phyloP scores from a whole-genome alignment of 2,113 vertebrate genomes.

The Festucalex cinctus region DNA sequence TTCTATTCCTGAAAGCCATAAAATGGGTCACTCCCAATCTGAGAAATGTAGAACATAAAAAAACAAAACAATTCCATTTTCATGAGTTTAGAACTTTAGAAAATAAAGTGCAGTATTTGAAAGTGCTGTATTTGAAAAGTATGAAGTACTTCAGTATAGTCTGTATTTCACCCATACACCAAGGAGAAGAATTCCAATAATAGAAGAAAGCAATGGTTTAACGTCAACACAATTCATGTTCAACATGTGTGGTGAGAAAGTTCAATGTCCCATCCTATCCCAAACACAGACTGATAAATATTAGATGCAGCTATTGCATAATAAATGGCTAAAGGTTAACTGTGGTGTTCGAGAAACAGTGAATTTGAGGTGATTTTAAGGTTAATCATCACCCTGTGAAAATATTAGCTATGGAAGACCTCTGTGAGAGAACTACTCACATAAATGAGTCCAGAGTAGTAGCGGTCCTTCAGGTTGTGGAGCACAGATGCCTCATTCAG shows the following conservation, averaged over 20 bases:
- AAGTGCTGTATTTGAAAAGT: background rate
- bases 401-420: constrained; percentile 5
- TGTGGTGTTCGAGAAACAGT: background rate
- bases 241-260: constrained; percentile 24
- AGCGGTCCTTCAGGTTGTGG: constrained; percentile 94
- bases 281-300: constrained; percentile 15
- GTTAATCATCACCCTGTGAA: constrained; percentile 15
- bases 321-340: constrained; percentile 5
- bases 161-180: background rate
- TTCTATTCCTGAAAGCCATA: constrained; percentile 68
- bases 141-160: background rate
- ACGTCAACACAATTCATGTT: background rate
- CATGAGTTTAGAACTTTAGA: constrained; percentile 32
- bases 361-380: background rate
- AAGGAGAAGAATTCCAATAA: background rate
- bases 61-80: constrained; percentile 20
- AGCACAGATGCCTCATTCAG: constrained; percentile 94
- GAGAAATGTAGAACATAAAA: constrained; percentile 25
- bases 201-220: background rate
- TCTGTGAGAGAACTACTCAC: constrained; percentile 78
- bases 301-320: constrained; percentile 11
- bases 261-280: constrained; percentile 4
- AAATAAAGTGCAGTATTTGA: background rate
- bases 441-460: constrained; percentile 96
- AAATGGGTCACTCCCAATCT: constrained; percentile 68